Evolutionary conservation across 2,888 invertebrate genomes (phyloP), one percentile per base, ranked within the genome.

Genomic region (Altica lythri): DNA sequence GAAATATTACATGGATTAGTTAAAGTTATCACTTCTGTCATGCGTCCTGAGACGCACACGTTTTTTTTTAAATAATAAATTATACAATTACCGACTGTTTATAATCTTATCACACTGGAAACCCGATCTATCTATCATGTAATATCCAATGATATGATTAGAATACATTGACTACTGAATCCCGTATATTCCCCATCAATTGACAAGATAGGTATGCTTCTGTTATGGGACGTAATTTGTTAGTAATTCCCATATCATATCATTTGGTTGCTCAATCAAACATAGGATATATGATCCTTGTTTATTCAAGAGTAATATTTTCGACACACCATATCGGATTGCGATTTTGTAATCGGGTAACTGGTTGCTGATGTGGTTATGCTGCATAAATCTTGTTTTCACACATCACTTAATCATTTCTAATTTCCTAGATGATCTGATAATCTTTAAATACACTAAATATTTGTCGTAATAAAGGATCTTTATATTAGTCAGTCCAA

Each of bases 161-260:
- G n/a, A 45, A 45, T 40, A 18, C 29, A 49, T 13, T 18, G 18
- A 14, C 19, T 48, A 48, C 30, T 8, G 13, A 40, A 30, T 49
- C 16, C 49, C 17, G 13, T n/a, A n/a, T 17, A 49, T 40, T 46
- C 40, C 22, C 40, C 32, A 10, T 40, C 40, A 40, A 53, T 46
- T 40, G 19, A 22, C 40, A 49, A 49, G 49, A 46, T 35, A 49
- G 49, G 42, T 35, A 29, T 51, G 43, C 25, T 53, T 44, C 61
- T 60, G 69, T 72, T 73, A 71, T 73, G 74, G 71, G 73, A 75
- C 64, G 68, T 74, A 74, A 75, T 74, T 72, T 72, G 72, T 70
- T 69, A 69, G 69, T 72, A 74, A 73, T 75, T 75, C 75, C 72
- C 75, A 75, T 73, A 75, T 74, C 72, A 73, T 73, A 73, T 74